A percentile compares a stretch with the other conserved stretches of the same genome.
Conservation (phyloP, 2,888 invertebrate genomes). For the Chrysina gloriosa region DNA sequence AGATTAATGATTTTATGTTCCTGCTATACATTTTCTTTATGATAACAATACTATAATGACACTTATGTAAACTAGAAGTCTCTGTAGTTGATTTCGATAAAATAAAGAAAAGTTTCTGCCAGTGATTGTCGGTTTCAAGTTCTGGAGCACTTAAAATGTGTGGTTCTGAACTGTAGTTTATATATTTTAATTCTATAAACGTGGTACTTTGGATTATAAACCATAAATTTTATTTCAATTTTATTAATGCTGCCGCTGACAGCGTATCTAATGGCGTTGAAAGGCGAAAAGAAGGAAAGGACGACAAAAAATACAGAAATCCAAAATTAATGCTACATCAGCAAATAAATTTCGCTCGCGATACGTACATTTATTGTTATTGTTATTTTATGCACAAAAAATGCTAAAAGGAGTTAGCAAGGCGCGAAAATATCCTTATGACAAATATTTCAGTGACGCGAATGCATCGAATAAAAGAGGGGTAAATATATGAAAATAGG, state of each 20-base stretch:
- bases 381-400: conserved; percentile 37
- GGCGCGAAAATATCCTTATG: conserved; percentile 51
- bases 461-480: conserved; percentile 60
- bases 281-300: background rate
- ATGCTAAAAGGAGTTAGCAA: conserved; percentile 47
- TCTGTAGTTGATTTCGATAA: too few relatives aligned
- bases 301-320: conserved; percentile 13
- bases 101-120: too few relatives aligned
- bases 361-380: conserved; percentile 38
- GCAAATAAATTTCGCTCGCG: conserved; percentile 20
- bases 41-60: too few relatives aligned
- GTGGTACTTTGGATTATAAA: background rate
- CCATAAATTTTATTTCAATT: conserved; percentile 32
- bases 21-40: too few relatives aligned
- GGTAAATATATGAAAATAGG: conserved; percentile 63
- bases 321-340: conserved; percentile 28
- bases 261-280: conserved; percentile 13
- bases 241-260: conserved; percentile 9
- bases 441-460: conserved; percentile 54
- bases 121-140: too few relatives aligned
- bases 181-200: background rate
- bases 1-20: too few relatives aligned
- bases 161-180: too few relatives aligned
- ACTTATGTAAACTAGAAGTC: too few relatives aligned
- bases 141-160: background rate